Base-by-base conservation (phyloP, 2,888 invertebrate species). In the Drosophila prostipennis region DNA sequence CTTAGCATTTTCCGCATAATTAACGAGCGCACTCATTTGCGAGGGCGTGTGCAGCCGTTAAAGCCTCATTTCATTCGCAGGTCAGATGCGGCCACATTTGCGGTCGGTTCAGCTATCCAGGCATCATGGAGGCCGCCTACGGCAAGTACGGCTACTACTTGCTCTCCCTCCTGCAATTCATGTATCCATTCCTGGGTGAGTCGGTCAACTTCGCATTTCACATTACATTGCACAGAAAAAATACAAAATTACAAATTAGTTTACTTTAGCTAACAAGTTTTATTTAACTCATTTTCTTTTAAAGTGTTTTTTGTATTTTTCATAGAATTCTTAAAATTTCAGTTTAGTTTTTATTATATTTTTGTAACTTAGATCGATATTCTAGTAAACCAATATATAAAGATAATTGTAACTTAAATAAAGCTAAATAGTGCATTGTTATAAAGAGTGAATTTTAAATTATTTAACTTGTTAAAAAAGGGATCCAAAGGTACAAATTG, bases 181-280 rank as follows among this genome's bases (percentile, higher is more conserved):
- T 96, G 85, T 97, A 97, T 92, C 97, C 97, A 1, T 95, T 96
- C 89, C 94, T 96, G 86, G 96, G 96, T 96, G 93, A 93, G 91
- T 83, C 16, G 29, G 3, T 14, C 14, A 32, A 3, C 14, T 26
- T 26, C 45, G 8, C 4, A 26, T n/a, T 43, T 11, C 1, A 23
- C 11, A 43, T 23, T 2, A 43, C 19, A 23, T 13, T 23, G 42
- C 19, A 19, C 19, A 19, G 19, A 19, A 19, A 19, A 19, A 19
- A 2, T 19, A 19, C 19, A n/a, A n/a, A n/a, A 3, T 26, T 26
- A 26, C 26, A 26, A 26, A 26, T 26, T 1, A 26, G 6, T 26
- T 37, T 37, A n/a, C n/a, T n/a, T 6, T 7, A 37, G n/a, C 1
- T 19, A 19, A 19, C n/a, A n/a, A 0, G 0, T 2, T 1, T 37